Base-by-base conservation (phyloP, 2,888 invertebrate genomes). In the Leptinotarsa rubiginosa region DNA sequence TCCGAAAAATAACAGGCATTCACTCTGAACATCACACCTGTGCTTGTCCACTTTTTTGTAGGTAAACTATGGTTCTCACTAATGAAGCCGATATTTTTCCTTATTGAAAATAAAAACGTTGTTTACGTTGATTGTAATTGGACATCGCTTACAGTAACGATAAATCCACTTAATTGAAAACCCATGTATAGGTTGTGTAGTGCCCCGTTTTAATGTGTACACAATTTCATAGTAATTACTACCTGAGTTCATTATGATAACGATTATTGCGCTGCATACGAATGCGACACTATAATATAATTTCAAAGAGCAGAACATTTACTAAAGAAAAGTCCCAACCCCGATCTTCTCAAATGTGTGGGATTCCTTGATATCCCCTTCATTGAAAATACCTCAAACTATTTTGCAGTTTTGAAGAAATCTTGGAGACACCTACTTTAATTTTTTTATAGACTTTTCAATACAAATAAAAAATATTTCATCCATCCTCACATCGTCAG, bases 41-140 rank as follows among this genome's bases (percentile, higher is more conserved):
- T 15, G 22, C 22, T 56, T 22, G 4, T 56, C 18, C 56, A 56
- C 15, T 22, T 56, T 56, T 56, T 56, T 56, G 10, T 22, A 18
- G 13, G 22, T 56, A 3, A 56, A 25, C 25, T 15, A 56, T 56
- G 13, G 56, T 22, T 10, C 15, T 56, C 22, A 56, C 22, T 56
- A 56, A 56, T 56, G 56, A 56, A 22, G 56, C 18, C 3, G 25
- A 56, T 56, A 56, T 56, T 56, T 54, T 56, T 56, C 56, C 56
- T 20, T 56, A 56, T 13, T 4, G 56, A 56, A 25, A 22, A 56
- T 22, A 56, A 56, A 56, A 56, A 56, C 56, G 16, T 56, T 56
- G 20, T 56, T 56, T 56, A 56, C 20, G 20, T 22, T 56, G 56
- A 22, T 16, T 56, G 56, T 56, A 56, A 56, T 56, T 56, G 56